phyloP scores from a whole-genome alignment of 2,888 invertebrate genomes.

The Heliconius erato region DNA sequence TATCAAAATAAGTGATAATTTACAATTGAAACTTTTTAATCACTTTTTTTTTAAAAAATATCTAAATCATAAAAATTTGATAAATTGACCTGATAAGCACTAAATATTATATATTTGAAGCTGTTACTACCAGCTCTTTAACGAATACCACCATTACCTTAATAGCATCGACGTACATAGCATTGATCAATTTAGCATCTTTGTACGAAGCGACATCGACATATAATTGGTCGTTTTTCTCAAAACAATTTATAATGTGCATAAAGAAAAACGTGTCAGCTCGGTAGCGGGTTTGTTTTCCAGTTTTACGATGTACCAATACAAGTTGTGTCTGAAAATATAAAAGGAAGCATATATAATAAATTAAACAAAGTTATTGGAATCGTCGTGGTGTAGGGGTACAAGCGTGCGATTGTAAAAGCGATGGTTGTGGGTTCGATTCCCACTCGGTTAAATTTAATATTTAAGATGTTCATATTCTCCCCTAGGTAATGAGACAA shows the following conservation, averaged over 20 bases:
- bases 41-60: no score
- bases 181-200: conserved; percentile 92
- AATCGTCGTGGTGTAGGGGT: background rate
- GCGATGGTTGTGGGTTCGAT: background rate
- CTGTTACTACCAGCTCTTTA: no score
- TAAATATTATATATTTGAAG: background rate
- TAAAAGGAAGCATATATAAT: background rate
- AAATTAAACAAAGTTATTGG: no score
- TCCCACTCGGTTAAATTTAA: background rate
- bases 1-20: no score
- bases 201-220: conserved; percentile 93
- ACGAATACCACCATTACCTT: conserved; percentile 79
- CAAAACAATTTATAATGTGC: conserved; percentile 95
- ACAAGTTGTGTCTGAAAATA: conserved; percentile 86
- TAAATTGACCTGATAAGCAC: no score
- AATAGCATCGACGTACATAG: conserved; percentile 93
- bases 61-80: no score
- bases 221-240: conserved; percentile 87
- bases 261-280: conserved; percentile 91
- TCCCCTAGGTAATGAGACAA: background rate
- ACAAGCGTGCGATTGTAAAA: background rate
- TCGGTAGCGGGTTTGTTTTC: conserved; percentile 73
- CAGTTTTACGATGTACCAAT: conserved; percentile 86
- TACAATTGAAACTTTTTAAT: no score
- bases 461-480: background rate